Base-by-base conservation (phyloP, 2,797 vertebrate species). In the Carapus acus region DNA sequence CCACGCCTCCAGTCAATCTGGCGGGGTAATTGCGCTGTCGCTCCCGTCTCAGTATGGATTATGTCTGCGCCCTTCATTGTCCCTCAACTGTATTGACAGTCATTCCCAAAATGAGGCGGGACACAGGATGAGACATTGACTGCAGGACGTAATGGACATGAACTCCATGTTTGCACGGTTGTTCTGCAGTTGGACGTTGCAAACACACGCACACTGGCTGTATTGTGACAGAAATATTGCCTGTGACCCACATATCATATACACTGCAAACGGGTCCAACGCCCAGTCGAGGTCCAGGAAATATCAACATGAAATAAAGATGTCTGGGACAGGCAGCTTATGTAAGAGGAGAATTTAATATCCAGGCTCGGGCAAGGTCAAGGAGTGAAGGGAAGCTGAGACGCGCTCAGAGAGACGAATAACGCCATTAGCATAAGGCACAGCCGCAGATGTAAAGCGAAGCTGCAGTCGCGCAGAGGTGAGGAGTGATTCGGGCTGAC, bases 311-410 rank as follows among this genome's bases (percentile, higher is more conserved):
- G n/a, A n/a, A n/a, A n/a, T n/a, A n/a, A n/a, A n/a, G n/a, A n/a
- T n/a, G n/a, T 61, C 59, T 67, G 24, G 20, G 52, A 42, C 50
- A 76, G 50, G 64, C 48, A 37, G 54, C 49, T 55, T 41, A 24
- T 67, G 77, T 74, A 76, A 78, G 36, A 49, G 24, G 69, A 52
- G 43, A 2, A 1, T 58, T 33, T 6, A 39, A 67, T 67, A 54
- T 66, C 70, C 71, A 58, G 56, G 8, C 78, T 82, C 77, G 51
- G 65, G 72, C 65, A 74, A 77, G 75, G 80, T 77, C 74, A 62
- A 34, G 62, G 22, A 51, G 44, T 71, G 68, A 79, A 82, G 82
- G 46, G 63, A 39, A 65, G 67, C 60, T 23, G 27, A 71, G 24
- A 37, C 63, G 61, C 57, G 60, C 55, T 42, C 2, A 16, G 52